Conservation (phyloP, 2,113 vertebrate genomes). For the Ptilonorhynchus violaceus region DNA sequence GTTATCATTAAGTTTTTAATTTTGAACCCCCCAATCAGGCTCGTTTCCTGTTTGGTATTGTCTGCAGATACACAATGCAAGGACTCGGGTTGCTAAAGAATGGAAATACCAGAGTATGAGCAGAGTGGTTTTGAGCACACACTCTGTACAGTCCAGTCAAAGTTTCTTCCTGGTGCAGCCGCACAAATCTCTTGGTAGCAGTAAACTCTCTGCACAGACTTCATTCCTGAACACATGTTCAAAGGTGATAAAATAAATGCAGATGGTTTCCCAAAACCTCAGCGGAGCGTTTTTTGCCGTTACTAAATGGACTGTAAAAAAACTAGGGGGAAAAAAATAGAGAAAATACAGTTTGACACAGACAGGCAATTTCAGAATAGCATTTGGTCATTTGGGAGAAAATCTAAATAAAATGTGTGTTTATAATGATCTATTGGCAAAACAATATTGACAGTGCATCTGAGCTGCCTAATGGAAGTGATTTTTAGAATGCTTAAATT, state of each 20-base stretch:
- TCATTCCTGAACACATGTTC: slow-evolving; percentile 68
- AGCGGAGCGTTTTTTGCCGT: slow-evolving; percentile 37
- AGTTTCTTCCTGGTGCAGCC: slow-evolving; percentile 55
- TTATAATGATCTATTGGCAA: slow-evolving; percentile 33
- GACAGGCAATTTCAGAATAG: neutral
- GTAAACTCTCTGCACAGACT: slow-evolving; percentile 51
- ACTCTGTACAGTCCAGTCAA: slow-evolving; percentile 20
- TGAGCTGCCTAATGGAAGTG: slow-evolving; percentile 2
- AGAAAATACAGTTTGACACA: slow-evolving; percentile 37
- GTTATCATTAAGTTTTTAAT: slow-evolving; percentile 11
- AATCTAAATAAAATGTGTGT: slow-evolving; percentile 22
- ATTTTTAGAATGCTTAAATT: neutral
- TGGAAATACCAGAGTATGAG: neutral
- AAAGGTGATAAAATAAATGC: slow-evolving; percentile 70
- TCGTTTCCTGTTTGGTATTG: slow-evolving; percentile 37
- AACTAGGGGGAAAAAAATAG: neutral
- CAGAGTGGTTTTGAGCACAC: neutral
- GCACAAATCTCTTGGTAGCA: slow-evolving; percentile 57
- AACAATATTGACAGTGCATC: slow-evolving; percentile 30
- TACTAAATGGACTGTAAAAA: slow-evolving; percentile 47
- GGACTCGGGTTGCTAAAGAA: neutral
- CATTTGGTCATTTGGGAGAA: neutral
- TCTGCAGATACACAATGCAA: neutral
- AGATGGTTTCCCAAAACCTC: slow-evolving; percentile 65
- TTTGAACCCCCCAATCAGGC: slow-evolving; percentile 6